Base-by-base conservation (phyloP, 2,113 vertebrate species). In the Aphyosemion australe region DNA sequence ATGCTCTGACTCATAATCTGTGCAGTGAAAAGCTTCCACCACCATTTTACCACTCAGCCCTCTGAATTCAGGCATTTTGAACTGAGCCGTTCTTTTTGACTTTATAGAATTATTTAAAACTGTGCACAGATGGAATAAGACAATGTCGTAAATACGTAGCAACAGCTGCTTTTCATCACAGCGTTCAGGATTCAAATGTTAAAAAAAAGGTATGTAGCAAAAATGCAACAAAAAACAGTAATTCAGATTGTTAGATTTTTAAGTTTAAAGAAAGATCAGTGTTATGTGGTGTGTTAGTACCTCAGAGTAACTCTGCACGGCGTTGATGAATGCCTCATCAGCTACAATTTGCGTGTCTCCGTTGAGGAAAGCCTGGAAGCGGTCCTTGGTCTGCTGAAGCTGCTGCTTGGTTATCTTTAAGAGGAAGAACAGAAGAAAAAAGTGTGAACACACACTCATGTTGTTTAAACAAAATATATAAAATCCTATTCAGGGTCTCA, bases 281-380 rank as follows among this genome's bases (percentile, higher is more conserved):
- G 52, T 55, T 56, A 47, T 45, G 51, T n/a, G 12, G 43, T 41
- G 7, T n/a, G 71, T 71, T 57, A 79, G 86, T 94, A 99, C 97
- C 96, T 99, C 97, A 0, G 94, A 95, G 91, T 96, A 99, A 90
- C 97, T 99, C 92, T 99, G 97, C 79, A 99, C 97, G 3, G 97
- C 97, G 0, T 99, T 99, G 93, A 99, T 99, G 90, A 99, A 99
- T 12, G 97, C 97, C 88, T 99, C 97, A n/a, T 99, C 97, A 14
- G 97, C 97, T 86, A 99, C 97, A 56, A 99, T 99, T 90, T 99
- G 97, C 1, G 97, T 99, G 79, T 99, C 97, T 84, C 97, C 97
- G 1, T 99, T 99, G 72, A 99, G 96, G 83, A 99, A 99, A 70
- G 97, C 96, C 92, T 99, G 96, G 86, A 99, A 99, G 71, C 97